Evolutionary conservation across 1,140 invertebrate species (phyloP), one percentile per base, ranked within the genome.

Genomic region (Dysdera silvatica): DNA sequence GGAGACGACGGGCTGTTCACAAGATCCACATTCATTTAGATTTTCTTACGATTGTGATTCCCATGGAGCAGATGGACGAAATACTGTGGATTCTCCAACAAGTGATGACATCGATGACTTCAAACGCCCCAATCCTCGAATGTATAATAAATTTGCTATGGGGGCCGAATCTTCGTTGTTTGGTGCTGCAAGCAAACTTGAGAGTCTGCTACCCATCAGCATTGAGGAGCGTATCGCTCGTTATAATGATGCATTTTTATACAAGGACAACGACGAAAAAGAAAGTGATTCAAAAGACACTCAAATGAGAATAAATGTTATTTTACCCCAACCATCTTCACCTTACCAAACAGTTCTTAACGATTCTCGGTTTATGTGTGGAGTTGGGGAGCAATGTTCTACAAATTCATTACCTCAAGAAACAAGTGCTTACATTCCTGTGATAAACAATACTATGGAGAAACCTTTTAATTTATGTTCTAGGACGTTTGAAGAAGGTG

Each of bases 301-400:
- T 56, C 52, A 63, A 56, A 63, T 45, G 20, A 55, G 61, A 63
- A 63, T 63, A 37, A 63, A 63, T 56, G 61, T 63, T 49, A 63
- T 63, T 40, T 40, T 63, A 23, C 61, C 61, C 28, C 53, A 54
- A 31, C 61, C 61, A 23, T 48, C 61, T 16, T 29, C 37, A 41
- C 51, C 53, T 29, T 52, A 63, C 16, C 35, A 12, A 35, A 55
- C 32, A 35, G 47, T 20, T 16, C n/a, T 7, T 48, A 40, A 54
- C 14, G 53, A 53, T n/a, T 24, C 20, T 31, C 32, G 32, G 10
- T n/a, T n/a, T n/a, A n/a, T n/a, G n/a, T n/a, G n/a, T n/a, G n/a
- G n/a, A n/a, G n/a, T n/a, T n/a, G n/a, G n/a, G n/a, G n/a, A n/a
- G n/a, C 14, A 33, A 16, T 47, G 12, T 37, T 37, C 37, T 18